Conservation (phyloP, 2,113 vertebrate species). For the Spizaetus ornatus region DNA sequence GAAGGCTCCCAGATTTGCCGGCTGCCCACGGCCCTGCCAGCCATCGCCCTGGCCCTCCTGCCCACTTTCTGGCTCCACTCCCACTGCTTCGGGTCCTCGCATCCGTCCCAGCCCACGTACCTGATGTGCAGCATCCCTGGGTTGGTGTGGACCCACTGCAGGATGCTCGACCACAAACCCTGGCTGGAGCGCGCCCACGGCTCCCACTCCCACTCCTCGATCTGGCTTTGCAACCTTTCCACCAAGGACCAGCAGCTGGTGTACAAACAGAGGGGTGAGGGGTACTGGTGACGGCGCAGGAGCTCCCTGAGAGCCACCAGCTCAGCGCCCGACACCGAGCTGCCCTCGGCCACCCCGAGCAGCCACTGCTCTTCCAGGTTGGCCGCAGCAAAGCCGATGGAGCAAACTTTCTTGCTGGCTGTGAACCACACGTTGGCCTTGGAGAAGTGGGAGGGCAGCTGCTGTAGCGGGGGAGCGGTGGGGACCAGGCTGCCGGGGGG, state of each 20-base stretch:
- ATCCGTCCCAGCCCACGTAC: rapidly evolving
- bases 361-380: background rate
- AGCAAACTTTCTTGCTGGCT: rapidly evolving
- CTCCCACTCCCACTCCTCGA: rapidly evolving
- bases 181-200: rapidly evolving
- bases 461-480: rapidly evolving
- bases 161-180: background rate
- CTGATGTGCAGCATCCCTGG: background rate
- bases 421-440: background rate
- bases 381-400: background rate
- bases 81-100: background rate
- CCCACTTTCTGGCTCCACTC: background rate
- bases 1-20: background rate
- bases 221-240: background rate
- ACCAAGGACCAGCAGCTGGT: background rate
- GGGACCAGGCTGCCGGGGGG: rapidly evolving
- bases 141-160: background rate
- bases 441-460: background rate
- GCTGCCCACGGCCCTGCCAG: rapidly evolving
- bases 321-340: background rate
- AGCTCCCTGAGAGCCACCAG: background rate
- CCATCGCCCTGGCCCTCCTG: background rate
- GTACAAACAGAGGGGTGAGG: background rate
- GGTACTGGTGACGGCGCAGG: rapidly evolving
- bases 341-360: background rate